These are phyloP conservation scores for Drosophila stalkeri DNA, from an alignment of 2,888 invertebrate species.

Conservation along the genomic window DNA sequence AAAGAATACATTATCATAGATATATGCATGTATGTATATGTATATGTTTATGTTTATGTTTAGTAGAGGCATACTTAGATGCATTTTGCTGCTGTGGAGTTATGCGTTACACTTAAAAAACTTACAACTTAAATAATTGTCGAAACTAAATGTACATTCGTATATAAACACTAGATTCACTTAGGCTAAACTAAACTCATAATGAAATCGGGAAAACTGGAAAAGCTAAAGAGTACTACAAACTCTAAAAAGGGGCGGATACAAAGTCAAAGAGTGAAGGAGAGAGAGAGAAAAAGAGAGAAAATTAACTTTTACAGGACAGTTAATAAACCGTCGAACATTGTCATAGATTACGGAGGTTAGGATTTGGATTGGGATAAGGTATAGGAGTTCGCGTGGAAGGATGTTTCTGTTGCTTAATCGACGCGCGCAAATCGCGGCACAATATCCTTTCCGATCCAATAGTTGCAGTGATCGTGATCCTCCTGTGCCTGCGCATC, in stretches of 20 bases:
- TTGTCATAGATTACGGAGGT: constrained; percentile 36
- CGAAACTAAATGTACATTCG: constrained; percentile 79
- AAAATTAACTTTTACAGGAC: constrained; percentile 15
- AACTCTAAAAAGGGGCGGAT: constrained; percentile 5
- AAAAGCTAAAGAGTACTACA: background rate
- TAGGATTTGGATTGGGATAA: background rate
- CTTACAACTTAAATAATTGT: constrained; percentile 74
- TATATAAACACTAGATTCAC: constrained; percentile 79
- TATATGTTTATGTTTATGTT: constrained; percentile 36
- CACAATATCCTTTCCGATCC: constrained; percentile 91
- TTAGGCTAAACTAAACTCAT: constrained; percentile 78
- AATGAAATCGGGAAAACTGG: constrained; percentile 31
- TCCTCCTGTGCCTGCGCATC: constrained; percentile 88
- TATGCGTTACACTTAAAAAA: constrained; percentile 62
- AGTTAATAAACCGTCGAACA: constrained; percentile 39
- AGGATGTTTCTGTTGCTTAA: constrained; percentile 85
- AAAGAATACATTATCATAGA: constrained; percentile 67
- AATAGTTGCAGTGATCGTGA: constrained; percentile 91
- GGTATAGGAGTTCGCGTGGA: background rate
- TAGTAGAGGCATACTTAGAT: constrained; percentile 51
- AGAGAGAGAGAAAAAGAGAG: background rate
- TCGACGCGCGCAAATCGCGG: constrained; percentile 91
- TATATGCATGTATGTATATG: constrained; percentile 38
- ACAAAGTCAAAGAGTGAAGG: background rate
- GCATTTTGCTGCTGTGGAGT: constrained; percentile 56